Percentiles rank a stretch among this genome's conserved stretches.
phyloP scores from a whole-genome alignment of 2,888 invertebrate species.

The Mesorhabditis sp. region DNA sequence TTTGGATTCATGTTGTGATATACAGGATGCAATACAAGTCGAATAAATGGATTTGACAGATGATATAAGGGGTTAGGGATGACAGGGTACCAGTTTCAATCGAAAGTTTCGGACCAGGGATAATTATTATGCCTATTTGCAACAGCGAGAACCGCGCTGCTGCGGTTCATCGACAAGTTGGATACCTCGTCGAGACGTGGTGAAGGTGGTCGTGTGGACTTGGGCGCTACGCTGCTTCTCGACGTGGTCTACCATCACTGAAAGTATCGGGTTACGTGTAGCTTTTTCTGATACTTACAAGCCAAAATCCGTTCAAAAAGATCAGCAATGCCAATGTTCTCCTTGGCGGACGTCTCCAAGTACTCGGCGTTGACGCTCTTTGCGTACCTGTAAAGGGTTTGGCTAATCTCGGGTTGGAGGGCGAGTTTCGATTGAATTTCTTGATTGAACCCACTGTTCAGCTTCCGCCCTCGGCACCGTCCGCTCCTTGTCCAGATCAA shows the following conservation, averaged over 20 bases:
- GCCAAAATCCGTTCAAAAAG: slow-evolving; percentile 19
- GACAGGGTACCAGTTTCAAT: too few species aligned
- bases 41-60: too few species aligned
- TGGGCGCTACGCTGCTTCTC: neutral
- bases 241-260: neutral
- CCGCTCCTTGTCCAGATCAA: slow-evolving; percentile 86
- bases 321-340: slow-evolving; percentile 50
- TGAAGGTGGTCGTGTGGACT: neutral
- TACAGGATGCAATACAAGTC: too few species aligned
- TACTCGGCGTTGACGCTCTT: slow-evolving; percentile 62
- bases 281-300: neutral
- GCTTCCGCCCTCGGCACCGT: slow-evolving; percentile 81
- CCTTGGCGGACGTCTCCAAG: slow-evolving; percentile 62
- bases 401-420: neutral
- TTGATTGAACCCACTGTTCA: slow-evolving; percentile 69
- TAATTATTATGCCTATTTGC: too few species aligned
- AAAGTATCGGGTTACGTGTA: neutral
- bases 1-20: too few species aligned
- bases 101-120: too few species aligned
- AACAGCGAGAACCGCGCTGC: too few species aligned
- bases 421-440: neutral
- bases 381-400: slow-evolving; percentile 58
- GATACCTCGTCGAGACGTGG: neutral
- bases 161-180: neutral
- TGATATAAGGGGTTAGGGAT: too few species aligned